Conservation (phyloP, 2,797 vertebrate species). For the Salarias fasciatus region DNA sequence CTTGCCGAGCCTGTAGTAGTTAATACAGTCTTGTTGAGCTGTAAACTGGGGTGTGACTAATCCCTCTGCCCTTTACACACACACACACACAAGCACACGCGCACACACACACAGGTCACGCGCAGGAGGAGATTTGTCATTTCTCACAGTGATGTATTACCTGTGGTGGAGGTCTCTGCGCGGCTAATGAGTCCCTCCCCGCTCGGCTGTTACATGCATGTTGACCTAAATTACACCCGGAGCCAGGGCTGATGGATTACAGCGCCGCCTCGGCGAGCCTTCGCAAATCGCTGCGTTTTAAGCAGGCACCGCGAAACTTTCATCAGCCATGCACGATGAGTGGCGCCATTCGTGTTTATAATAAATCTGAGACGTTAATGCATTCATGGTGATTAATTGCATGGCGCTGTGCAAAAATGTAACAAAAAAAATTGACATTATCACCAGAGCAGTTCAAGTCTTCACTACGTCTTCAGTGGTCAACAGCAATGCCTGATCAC, state of each 20-base stretch:
- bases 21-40: slow-evolving; percentile 25
- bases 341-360: background rate
- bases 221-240: slow-evolving; percentile 58
- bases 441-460: no score
- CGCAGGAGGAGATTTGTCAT: slow-evolving; percentile 40
- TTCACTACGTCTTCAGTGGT: no score
- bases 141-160: slow-evolving; percentile 50
- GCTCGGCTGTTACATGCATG: slow-evolving; percentile 43
- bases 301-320: slow-evolving; percentile 1
- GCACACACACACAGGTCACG: background rate
- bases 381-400: no score
- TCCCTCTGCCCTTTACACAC: slow-evolving; percentile 46
- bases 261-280: slow-evolving; percentile 19
- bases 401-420: no score
- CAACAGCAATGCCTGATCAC: no score
- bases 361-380: background rate
- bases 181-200: slow-evolving; percentile 57
- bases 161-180: slow-evolving; percentile 44
- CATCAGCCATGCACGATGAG: rapidly evolving
- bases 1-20: slow-evolving; percentile 22
- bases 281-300: background rate
- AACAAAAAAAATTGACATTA: no score
- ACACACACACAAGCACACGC: slow-evolving; percentile 5
- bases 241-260: slow-evolving; percentile 52
- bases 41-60: slow-evolving; percentile 45